Evolutionary conservation across 2,888 invertebrate species (phyloP).

Genomic region (Caenorhabditis doughertyi): DNA sequence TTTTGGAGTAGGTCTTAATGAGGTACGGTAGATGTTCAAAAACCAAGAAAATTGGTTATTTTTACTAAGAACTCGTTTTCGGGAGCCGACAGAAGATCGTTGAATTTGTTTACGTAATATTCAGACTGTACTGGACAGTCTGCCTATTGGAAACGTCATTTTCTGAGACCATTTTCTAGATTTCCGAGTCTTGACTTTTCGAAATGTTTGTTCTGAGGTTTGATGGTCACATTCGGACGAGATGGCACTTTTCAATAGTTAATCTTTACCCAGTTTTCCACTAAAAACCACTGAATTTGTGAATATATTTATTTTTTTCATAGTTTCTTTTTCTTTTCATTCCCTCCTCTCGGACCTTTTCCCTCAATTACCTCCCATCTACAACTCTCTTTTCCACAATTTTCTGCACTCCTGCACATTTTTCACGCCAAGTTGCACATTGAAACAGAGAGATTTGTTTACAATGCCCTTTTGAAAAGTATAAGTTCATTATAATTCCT

Average conservation of each 20-base stretch:
- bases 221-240: no score
- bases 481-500: background rate
- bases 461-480: background rate
- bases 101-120: background rate
- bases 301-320: background rate
- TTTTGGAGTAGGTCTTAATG: slow-evolving; percentile 13
- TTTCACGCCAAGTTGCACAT: slow-evolving; percentile 43
- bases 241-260: no score
- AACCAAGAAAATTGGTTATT: background rate
- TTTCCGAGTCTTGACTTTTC: no score
- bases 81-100: background rate
- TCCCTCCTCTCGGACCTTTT: background rate
- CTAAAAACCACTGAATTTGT: no score
- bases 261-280: no score
- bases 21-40: slow-evolving; percentile 20
- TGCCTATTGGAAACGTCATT: no score
- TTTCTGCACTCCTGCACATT: slow-evolving; percentile 46
- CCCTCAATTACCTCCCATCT: slow-evolving; percentile 20
- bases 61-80: background rate
- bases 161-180: no score
- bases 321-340: slow-evolving; percentile 15
- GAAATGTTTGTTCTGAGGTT: no score
- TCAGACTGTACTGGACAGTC: no score
- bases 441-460: slow-evolving; percentile 18
- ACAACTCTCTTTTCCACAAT: background rate